Evolutionary conservation across 2,888 invertebrate genomes (phyloP).

Genomic region (Tridacna crocea): DNA sequence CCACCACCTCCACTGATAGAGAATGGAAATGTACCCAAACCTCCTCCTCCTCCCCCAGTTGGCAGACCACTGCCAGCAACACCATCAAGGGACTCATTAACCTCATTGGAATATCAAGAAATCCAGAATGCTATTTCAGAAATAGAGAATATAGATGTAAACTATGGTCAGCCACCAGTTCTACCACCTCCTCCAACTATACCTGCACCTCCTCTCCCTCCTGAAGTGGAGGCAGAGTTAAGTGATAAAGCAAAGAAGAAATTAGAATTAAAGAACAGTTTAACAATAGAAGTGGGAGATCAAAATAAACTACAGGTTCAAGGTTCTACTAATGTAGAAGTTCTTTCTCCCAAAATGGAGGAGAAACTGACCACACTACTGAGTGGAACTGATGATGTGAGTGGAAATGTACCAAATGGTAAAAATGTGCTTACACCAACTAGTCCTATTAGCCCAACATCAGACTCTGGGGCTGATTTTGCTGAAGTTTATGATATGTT

Average conservation of each 20-base stretch:
- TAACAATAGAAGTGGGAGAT: constrained; percentile 53
- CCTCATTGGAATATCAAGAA: constrained; percentile 60
- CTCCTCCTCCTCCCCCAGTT: constrained; percentile 59
- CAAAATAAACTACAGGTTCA: constrained; percentile 57
- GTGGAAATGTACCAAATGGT: constrained; percentile 47
- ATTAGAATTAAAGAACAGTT: constrained; percentile 49
- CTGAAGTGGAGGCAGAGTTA: constrained; percentile 51
- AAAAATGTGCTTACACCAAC: constrained; percentile 45
- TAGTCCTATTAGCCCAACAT: constrained; percentile 53
- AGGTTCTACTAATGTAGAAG: constrained; percentile 59
- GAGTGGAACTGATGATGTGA: constrained; percentile 34
- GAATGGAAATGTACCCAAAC: constrained; percentile 54
- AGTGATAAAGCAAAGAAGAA: constrained; percentile 50
- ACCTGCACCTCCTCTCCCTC: constrained; percentile 65
- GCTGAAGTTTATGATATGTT: constrained; percentile 90
- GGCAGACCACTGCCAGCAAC: constrained; percentile 27
- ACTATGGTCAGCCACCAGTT: constrained; percentile 50
- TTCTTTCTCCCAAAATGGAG: constrained; percentile 71
- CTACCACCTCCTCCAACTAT: constrained; percentile 67
- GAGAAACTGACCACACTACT: constrained; percentile 66
- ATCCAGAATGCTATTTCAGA: constrained; percentile 68
- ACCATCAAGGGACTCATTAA: constrained; percentile 32
- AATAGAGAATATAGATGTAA: constrained; percentile 65
- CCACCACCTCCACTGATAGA: constrained; percentile 46
- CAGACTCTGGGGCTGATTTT: constrained; percentile 59